Base-by-base conservation (phyloP, 2,888 invertebrate species). In the Xestia c-nigrum region DNA sequence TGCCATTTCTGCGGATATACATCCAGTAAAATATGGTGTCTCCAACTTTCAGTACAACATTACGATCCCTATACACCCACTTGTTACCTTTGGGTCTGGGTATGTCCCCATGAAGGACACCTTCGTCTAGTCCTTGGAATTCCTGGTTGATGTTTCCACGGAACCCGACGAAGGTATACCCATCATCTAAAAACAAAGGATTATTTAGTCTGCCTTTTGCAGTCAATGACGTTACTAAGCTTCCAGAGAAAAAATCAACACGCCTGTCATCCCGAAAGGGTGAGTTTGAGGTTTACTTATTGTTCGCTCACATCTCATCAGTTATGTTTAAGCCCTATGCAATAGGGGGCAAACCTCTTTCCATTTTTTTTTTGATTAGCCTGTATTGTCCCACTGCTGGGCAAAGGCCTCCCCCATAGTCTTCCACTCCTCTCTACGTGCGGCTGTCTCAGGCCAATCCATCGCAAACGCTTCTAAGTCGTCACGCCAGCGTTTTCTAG, bases 1-100 rank as follows among this genome's bases (percentile, higher is more conserved):
- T 91, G 0, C 98, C 97, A 82, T 97, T 94, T 89, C 97, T 97
- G 65, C 98, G 96, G 0, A 98, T 97, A 89, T 97, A 98, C 0
- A 98, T 97, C 98, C 98, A 98, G 91, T 97, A 98, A 91, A 98
- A 98, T 59, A 98, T 91, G 7, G 95, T 97, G 89, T 98, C 98
- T 0, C 98, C 98, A 0, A 94, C 86, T 85, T 97, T 97, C 24
- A 98, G 91, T 76, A 92, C 88, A 0, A 97, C 97, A 0, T 92
- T 92, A 0, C 94, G 94, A 89, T 98, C 98, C 50, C 96, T 94
- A 90, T 98, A 98, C 0, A 95, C 97, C 98, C 98, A 98, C 73
- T 97, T 94, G 0, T 97, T 98, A 67, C 97, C 94, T 85, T 97
- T 97, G 0, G 96, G 90, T 81, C 94, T 97, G 0, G 95, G 89